A percentile compares a stretch with the other conserved stretches of the same genome.
These are phyloP conservation scores for Ophion ventricosus DNA, from an alignment of 2,888 invertebrate species.

Conservation along the genomic window DNA sequence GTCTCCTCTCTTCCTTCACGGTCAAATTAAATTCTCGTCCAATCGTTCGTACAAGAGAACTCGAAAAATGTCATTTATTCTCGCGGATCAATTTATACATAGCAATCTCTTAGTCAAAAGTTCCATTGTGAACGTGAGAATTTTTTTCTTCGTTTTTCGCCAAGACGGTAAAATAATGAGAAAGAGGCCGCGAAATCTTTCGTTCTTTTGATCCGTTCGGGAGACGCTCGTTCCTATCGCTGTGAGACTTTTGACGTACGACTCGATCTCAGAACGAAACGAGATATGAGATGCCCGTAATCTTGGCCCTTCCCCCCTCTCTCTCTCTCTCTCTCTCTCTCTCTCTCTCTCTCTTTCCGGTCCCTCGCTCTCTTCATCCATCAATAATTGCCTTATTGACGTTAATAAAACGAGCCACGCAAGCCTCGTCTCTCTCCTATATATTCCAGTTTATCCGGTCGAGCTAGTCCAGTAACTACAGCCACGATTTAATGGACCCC, in stretches of 20 bases:
- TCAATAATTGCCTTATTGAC: slow-evolving; percentile 81
- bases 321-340: slow-evolving; percentile 13
- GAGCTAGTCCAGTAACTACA: not conserved
- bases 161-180: not conserved
- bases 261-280: slow-evolving; percentile 68
- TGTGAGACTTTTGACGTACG: slow-evolving; percentile 67
- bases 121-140: slow-evolving; percentile 37
- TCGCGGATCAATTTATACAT: slow-evolving; percentile 39
- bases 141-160: slow-evolving; percentile 16
- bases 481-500: not conserved
- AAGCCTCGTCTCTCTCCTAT: slow-evolving; percentile 31
- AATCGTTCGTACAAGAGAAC: slow-evolving; percentile 35
- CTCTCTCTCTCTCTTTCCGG: slow-evolving; percentile 70
- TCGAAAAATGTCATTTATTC: slow-evolving; percentile 49
- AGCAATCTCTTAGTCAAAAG: slow-evolving; percentile 21
- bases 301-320: slow-evolving; percentile 6
- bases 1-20: slow-evolving; percentile 55
- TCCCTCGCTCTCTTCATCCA: slow-evolving; percentile 39
- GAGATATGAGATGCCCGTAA: slow-evolving; percentile 72
- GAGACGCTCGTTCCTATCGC: slow-evolving; percentile 71
- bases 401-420: slow-evolving; percentile 80
- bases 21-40: slow-evolving; percentile 58
- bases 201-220: slow-evolving; percentile 35
- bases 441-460: not conserved
- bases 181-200: slow-evolving; percentile 2